These are phyloP conservation scores for Linyphia triangularis DNA, from an alignment of 2,888 invertebrate species.

Conservation along the genomic window DNA sequence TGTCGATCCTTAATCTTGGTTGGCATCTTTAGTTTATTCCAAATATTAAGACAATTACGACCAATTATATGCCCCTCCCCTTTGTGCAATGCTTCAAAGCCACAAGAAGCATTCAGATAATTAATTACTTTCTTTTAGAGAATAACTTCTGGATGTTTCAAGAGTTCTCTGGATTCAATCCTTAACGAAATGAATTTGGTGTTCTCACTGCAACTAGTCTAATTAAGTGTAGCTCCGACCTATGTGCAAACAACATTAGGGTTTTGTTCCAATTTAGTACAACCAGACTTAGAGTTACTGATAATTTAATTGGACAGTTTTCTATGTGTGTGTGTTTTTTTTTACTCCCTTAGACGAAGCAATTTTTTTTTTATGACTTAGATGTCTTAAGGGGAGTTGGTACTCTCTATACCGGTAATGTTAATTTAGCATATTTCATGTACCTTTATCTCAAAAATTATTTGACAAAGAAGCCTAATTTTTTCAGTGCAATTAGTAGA, in stretches of 20 bases:
- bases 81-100: background rate
- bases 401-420: no score
- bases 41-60: slow-evolving; percentile 13
- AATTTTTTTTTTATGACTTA: no score
- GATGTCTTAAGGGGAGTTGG: no score
- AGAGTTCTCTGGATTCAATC: background rate
- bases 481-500: no score
- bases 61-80: background rate
- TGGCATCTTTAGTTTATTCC: background rate
- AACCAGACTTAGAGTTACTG: background rate
- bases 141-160: background rate
- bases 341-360: no score
- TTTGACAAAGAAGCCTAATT: no score
- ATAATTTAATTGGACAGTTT: no score
- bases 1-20: background rate
- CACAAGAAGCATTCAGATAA: slow-evolving; percentile 17
- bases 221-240: slow-evolving; percentile 32
- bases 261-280: background rate
- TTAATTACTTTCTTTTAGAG: slow-evolving; percentile 49
- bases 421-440: no score
- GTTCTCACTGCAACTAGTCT: slow-evolving; percentile 29
- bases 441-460: no score
- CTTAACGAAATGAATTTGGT: slow-evolving; percentile 36
- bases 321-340: no score
- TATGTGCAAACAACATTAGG: background rate